Evolutionary conservation across 2,888 invertebrate genomes (phyloP).

Genomic region (Phortica magna): DNA sequence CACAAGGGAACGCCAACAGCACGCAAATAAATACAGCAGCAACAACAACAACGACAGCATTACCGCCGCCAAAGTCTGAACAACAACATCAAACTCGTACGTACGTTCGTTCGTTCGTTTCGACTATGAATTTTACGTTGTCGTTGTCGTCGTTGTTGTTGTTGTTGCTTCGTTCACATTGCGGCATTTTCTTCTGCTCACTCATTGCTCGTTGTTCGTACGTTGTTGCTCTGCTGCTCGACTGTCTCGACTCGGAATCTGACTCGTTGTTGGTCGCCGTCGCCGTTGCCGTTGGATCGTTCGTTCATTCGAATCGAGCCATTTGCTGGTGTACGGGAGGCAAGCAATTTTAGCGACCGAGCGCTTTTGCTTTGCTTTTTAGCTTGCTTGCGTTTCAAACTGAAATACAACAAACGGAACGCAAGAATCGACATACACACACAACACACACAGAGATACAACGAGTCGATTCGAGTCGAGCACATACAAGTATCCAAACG

Average conservation of each 20-base stretch:
- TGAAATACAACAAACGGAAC: slow-evolving; percentile 13
- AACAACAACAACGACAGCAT: slow-evolving; percentile 43
- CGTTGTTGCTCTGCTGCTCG: slow-evolving; percentile 15
- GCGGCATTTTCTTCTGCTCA: slow-evolving; percentile 6
- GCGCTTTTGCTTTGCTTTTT: slow-evolving; percentile 43
- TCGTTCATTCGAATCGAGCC: slow-evolving; percentile 35
- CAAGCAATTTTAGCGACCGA: slow-evolving; percentile 75
- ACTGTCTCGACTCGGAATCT: slow-evolving; percentile 33
- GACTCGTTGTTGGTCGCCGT: slow-evolving; percentile 34
- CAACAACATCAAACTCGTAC: slow-evolving; percentile 27
- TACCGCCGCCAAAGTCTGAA: slow-evolving; percentile 8
- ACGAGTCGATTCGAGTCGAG: slow-evolving; percentile 1
- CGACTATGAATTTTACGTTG: background rate
- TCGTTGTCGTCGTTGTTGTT: background rate
- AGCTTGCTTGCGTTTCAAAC: slow-evolving; percentile 11
- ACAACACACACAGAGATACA: background rate
- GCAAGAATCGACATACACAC: background rate
- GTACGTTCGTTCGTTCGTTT: slow-evolving; percentile 41
- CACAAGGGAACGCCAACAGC: slow-evolving; percentile 73
- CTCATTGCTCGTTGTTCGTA: slow-evolving; percentile 27
- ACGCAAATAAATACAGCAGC: slow-evolving; percentile 55
- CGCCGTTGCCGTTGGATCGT: background rate
- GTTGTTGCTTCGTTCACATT: background rate
- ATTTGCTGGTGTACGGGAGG: slow-evolving; percentile 71
- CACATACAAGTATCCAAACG: slow-evolving; percentile 50